phyloP scores from a whole-genome alignment of 2,888 invertebrate species.

The Alcis repandata region DNA sequence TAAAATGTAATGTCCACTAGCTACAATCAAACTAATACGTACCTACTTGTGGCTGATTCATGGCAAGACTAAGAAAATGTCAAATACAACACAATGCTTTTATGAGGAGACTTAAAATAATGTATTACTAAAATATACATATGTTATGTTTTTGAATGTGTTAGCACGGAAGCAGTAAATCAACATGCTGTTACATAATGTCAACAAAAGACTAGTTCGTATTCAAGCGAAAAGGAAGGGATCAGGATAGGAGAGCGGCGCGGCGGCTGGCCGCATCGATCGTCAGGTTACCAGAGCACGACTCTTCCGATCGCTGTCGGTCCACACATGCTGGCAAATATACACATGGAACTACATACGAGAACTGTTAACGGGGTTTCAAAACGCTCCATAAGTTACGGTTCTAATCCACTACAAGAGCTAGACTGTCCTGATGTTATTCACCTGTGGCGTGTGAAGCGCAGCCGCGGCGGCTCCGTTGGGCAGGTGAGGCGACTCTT shows the following conservation, averaged over 20 bases:
- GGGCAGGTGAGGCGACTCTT: constrained; percentile 34
- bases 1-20: constrained; percentile 5
- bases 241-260: constrained; percentile 52
- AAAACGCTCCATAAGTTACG: constrained; percentile 70
- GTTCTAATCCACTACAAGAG: constrained; percentile 81
- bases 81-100: constrained; percentile 12
- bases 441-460: constrained; percentile 73
- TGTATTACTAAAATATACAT: constrained; percentile 2
- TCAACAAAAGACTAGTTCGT: constrained; percentile 42
- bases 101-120: constrained; percentile 10
- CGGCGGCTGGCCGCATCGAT: constrained; percentile 30
- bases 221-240: constrained; percentile 59
- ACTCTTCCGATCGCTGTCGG: constrained; percentile 73
- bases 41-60: constrained; percentile 2
- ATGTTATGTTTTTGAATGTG: constrained; percentile 41
- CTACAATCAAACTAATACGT: constrained; percentile 10
- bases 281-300: constrained; percentile 45
- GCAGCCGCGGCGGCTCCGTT: constrained; percentile 41
- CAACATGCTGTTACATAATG: constrained; percentile 63
- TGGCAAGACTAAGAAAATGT: constrained; percentile 14
- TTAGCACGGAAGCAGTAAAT: constrained; percentile 71
- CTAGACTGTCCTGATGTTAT: constrained; percentile 72
- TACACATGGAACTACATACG: constrained; percentile 80
- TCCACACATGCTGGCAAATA: constrained; percentile 78
- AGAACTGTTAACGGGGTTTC: constrained; percentile 71